A percentile compares a stretch with the other conserved stretches of the same genome.
Evolutionary conservation across 1,140 invertebrate genomes (phyloP).

Genomic region (Oncopeltus fasciatus): DNA sequence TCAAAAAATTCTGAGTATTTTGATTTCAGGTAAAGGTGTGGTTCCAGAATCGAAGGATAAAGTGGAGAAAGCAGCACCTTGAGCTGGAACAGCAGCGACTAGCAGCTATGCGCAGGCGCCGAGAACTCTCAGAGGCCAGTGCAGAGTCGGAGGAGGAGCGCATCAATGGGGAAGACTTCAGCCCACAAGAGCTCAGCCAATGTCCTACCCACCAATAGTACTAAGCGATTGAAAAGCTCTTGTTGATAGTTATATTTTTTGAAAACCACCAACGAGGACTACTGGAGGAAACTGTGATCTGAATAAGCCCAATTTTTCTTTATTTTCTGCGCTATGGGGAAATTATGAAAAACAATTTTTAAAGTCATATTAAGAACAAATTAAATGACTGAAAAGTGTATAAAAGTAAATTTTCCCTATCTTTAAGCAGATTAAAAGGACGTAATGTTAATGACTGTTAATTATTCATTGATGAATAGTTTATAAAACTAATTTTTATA

Average conservation of each 20-base stretch:
- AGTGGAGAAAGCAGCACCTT: slow-evolving; percentile 87
- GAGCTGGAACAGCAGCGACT: slow-evolving; percentile 79
- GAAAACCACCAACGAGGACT: not conserved
- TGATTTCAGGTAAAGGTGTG: slow-evolving; percentile 76
- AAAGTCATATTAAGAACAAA: too few relatives aligned
- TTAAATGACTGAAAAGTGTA: too few relatives aligned
- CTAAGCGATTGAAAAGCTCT: not conserved
- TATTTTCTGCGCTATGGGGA: too few relatives aligned
- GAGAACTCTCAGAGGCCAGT: slow-evolving; percentile 12
- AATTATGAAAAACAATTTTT: too few relatives aligned
- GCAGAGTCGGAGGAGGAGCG: slow-evolving; percentile 15
- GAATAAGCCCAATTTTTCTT: too few relatives aligned
- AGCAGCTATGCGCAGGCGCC: slow-evolving; percentile 53
- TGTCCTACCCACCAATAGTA: not conserved
- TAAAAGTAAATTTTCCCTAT: too few relatives aligned
- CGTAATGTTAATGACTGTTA: too few relatives aligned
- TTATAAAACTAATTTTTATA: too few relatives aligned
- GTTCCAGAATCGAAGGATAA: slow-evolving; percentile 93
- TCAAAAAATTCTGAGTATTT: too few relatives aligned
- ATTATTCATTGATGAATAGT: too few relatives aligned
- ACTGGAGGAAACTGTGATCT: not conserved
- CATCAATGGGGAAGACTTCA: not conserved
- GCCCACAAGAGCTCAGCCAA: not conserved
- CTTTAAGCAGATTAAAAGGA: too few relatives aligned
- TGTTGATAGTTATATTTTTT: not conserved